Conservation (phyloP, 2,888 invertebrate genomes). For the Marronus borbonicus region DNA sequence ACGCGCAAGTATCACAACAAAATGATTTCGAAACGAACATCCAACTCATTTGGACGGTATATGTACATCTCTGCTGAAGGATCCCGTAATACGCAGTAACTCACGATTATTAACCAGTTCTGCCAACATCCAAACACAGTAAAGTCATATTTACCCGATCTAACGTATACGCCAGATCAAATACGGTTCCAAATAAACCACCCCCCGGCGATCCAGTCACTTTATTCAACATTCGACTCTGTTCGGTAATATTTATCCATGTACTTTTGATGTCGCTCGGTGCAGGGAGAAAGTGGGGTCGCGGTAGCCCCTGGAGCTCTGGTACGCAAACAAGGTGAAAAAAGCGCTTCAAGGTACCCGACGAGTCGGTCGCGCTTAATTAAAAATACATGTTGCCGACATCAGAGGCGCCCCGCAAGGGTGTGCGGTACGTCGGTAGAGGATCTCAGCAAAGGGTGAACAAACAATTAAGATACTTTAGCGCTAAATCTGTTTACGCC, state of each 20-base stretch:
- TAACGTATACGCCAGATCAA: slow-evolving; percentile 7
- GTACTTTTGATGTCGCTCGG: slow-evolving; percentile 16
- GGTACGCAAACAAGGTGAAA: not conserved
- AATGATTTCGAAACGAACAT: too few species aligned
- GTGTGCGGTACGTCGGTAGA: not conserved
- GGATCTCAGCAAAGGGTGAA: slow-evolving; percentile 33
- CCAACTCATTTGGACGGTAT: too few species aligned
- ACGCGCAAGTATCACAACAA: too few species aligned
- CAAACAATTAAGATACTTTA: slow-evolving; percentile 46
- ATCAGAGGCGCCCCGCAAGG: slow-evolving; percentile 9
- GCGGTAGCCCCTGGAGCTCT: too few species aligned
- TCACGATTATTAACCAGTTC: slow-evolving; percentile 8
- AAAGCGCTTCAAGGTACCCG: slow-evolving; percentile 16
- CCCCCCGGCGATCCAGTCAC: not conserved
- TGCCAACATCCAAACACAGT: not conserved
- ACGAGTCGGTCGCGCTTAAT: slow-evolving; percentile 34
- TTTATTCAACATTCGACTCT: slow-evolving; percentile 1
- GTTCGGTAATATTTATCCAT: slow-evolving; percentile 30
- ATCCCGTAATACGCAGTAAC: not conserved
- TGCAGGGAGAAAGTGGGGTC: not conserved
- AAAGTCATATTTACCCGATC: slow-evolving; percentile 9
- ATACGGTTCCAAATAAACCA: slow-evolving; percentile 10
- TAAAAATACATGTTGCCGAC: slow-evolving; percentile 42
- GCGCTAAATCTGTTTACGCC: slow-evolving; percentile 44
- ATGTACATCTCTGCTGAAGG: too few species aligned